phyloP scores from a whole-genome alignment of 2,113 vertebrate species.

The Panthera tigris region DNA sequence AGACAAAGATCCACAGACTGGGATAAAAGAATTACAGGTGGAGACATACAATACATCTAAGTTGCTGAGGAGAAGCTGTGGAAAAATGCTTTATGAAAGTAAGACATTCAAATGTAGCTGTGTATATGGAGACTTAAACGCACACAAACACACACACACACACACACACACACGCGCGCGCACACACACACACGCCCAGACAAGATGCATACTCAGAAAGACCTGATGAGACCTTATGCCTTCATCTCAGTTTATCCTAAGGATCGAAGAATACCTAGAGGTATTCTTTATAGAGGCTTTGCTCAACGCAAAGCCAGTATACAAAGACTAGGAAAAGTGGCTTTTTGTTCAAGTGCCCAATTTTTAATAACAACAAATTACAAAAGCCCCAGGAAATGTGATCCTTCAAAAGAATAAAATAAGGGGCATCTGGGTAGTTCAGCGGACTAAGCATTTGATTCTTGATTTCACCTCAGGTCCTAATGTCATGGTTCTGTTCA shows the following conservation, averaged over 20 bases:
- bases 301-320: neutral
- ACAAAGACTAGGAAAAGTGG: neutral
- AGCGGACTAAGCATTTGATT: too few relatives aligned
- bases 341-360: neutral
- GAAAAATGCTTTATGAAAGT: neutral
- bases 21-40: neutral
- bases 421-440: too few relatives aligned
- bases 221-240: neutral
- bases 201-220: neutral
- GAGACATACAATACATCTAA: neutral
- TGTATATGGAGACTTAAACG: neutral
- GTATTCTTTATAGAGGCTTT: neutral
- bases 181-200: neutral
- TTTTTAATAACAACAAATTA: neutral
- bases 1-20: neutral
- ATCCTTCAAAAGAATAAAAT: neutral
- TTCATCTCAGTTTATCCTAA: neutral
- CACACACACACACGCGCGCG: too few relatives aligned
- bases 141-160: neutral
- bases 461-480: too few relatives aligned
- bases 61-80: neutral
- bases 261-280: neutral
- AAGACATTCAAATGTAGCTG: neutral
- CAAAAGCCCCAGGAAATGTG: neutral
- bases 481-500: too few relatives aligned